These are phyloP conservation scores for Cochlearius cochlearius DNA, from an alignment of 2,113 vertebrate species.

Conservation along the genomic window DNA sequence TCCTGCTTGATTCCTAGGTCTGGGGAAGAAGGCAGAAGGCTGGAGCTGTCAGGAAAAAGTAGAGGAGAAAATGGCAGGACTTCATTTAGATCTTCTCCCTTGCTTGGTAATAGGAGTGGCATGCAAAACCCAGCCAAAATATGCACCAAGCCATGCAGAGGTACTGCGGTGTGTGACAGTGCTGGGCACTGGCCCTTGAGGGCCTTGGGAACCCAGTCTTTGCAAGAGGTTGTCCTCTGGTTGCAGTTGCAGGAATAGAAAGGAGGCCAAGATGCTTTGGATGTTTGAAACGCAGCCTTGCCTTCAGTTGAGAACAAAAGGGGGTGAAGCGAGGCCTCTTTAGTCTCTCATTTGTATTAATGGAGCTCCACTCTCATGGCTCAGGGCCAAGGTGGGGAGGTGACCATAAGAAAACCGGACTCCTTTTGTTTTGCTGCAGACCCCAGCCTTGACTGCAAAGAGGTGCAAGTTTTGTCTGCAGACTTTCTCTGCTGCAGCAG, in stretches of 20 bases:
- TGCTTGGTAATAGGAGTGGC: not conserved
- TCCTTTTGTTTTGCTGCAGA: not conserved
- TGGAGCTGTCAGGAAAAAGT: not conserved
- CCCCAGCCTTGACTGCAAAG: not conserved
- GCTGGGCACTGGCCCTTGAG: not conserved
- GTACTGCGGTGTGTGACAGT: too few species aligned
- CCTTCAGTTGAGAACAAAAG: not conserved
- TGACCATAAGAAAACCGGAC: not conserved
- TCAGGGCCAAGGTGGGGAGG: not conserved
- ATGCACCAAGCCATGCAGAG: not conserved
- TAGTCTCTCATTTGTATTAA: not conserved
- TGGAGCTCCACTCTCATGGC: accelerated
- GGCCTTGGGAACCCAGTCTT: not conserved
- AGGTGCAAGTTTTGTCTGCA: not conserved
- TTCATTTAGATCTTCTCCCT: not conserved
- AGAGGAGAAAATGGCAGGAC: not conserved
- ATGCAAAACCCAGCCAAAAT: not conserved
- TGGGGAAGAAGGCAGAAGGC: not conserved
- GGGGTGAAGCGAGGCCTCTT: not conserved
- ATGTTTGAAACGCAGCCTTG: not conserved
- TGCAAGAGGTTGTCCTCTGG: not conserved
- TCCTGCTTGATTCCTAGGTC: not conserved
- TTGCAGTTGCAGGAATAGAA: not conserved
- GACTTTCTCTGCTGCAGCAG: not conserved
- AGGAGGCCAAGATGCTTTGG: not conserved